Evolutionary conservation across 2,797 vertebrate genomes (phyloP).

Genomic region (Anabacerthia variegaticeps): DNA sequence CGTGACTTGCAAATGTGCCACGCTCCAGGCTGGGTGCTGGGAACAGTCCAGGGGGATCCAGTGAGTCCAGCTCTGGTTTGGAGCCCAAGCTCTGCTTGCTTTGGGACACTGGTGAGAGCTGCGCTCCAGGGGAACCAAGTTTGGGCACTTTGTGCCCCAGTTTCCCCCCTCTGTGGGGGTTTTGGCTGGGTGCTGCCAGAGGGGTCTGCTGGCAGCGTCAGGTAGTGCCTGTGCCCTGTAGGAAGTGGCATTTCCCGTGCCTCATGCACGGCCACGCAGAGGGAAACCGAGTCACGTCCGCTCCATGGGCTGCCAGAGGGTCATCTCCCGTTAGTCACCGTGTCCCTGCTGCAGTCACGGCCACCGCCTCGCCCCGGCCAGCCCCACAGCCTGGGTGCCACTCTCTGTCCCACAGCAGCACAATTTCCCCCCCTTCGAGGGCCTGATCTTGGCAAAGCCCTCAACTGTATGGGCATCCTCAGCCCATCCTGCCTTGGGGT

Average conservation of each 20-base stretch:
- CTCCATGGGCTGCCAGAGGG: not conserved
- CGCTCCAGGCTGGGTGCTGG: not conserved
- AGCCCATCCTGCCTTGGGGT: not conserved
- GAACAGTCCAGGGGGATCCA: not conserved
- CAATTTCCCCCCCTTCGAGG: rapidly evolving
- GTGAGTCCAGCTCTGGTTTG: not conserved
- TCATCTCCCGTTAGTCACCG: not conserved
- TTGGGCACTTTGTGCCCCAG: not conserved
- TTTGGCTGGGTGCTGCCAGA: not conserved
- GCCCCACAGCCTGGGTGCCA: not conserved
- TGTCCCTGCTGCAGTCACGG: not conserved
- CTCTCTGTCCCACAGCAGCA: not conserved
- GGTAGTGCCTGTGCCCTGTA: not conserved
- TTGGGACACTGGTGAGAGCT: rapidly evolving
- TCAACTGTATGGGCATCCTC: rapidly evolving
- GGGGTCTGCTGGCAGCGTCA: not conserved
- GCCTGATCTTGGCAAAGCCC: not conserved
- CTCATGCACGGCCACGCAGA: rapidly evolving
- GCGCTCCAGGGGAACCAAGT: not conserved
- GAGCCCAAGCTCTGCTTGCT: not conserved
- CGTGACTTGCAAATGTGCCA: not conserved
- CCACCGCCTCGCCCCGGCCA: not conserved
- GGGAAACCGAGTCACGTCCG: slow-evolving; percentile 51
- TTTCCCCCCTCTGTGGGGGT: not conserved
- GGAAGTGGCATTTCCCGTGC: not conserved